Evolutionary conservation across 2,113 vertebrate species (phyloP), one percentile per base, ranked within the genome.

Genomic region (Epinephelus fuscoguttatus): DNA sequence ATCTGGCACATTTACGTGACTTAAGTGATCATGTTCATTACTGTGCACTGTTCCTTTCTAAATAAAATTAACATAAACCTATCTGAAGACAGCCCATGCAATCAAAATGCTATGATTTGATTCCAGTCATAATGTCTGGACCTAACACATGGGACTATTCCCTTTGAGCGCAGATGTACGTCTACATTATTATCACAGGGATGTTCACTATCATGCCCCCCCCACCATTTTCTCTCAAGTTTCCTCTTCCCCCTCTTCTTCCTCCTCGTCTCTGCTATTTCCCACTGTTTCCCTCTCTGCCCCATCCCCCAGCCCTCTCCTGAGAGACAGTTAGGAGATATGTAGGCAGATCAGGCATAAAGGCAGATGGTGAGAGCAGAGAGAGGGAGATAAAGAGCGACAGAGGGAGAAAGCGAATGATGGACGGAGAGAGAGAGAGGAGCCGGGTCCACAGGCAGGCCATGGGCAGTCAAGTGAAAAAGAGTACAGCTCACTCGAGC

Each of bases 401-500:
- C 75, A 89, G 81, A 91, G 85, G 83, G 57, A 84, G 70, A 49
- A 3, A 21, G 15, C 25, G 23, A 88, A 80, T 81, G 81, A 90
- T 12, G 42, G 18, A 81, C 40, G 84, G 18, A 75, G 11, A 84
- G 60, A 18, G 78, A 84, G 18, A 86, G 76, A 75, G 55, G 59
- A 85, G 87, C 64, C 42, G 78, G 81, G 87, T 93, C 91, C 89
- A 90, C 77, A 82, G 89, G 89, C 89, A 92, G 90, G 66, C 81
- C 69, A 42, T 71, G 81, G 69, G 52, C 81, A 94, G 70, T 90
- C 84, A 91, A 92, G 92, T 94, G 90, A 84, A 92, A 93, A 88
- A 80, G 84, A 82, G 87, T 84, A 80, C 84, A 68, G 69, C 81
- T 90, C 81, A 87, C 73, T 88, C 42, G 53, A 76, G 80, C 78